Percentiles rank a stretch among this genome's conserved stretches.
phyloP scores from a whole-genome alignment of 2,888 invertebrate genomes.

The Ophonus ardosiacus region DNA sequence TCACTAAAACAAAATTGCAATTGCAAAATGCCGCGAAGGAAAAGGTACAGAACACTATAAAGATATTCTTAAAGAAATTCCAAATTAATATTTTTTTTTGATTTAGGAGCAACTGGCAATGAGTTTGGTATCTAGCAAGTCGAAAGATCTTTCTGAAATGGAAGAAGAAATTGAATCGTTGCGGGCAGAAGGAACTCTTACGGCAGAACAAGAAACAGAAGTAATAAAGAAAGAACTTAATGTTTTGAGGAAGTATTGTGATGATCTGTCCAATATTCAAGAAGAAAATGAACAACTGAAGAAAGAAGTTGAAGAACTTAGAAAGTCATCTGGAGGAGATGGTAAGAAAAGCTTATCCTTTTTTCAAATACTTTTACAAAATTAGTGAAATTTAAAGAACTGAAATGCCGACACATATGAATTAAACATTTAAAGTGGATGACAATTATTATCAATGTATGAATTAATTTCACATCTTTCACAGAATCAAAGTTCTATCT shows the following conservation, averaged over 20 bases:
- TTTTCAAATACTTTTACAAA: too few relatives aligned
- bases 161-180: slow-evolving; percentile 71
- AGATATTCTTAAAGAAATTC: background rate
- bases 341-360: too few relatives aligned
- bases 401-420: too few relatives aligned
- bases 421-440: too few relatives aligned
- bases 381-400: too few relatives aligned
- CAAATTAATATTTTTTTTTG: slow-evolving; percentile 10
- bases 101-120: slow-evolving; percentile 50
- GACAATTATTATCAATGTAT: too few relatives aligned
- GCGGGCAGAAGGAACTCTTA: slow-evolving; percentile 67
- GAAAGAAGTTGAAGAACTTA: background rate
- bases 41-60: slow-evolving; percentile 66
- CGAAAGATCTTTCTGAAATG: slow-evolving; percentile 69
- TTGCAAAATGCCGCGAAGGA: slow-evolving; percentile 60
- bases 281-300: slow-evolving; percentile 71
- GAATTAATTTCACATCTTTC: too few relatives aligned
- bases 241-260: slow-evolving; percentile 72
- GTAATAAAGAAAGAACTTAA: slow-evolving; percentile 72
- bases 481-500: too few relatives aligned
- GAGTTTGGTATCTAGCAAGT: slow-evolving; percentile 4
- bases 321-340: background rate
- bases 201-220: slow-evolving; percentile 71
- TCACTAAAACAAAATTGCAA: slow-evolving; percentile 70
- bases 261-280: slow-evolving; percentile 71